Evolutionary conservation across 23 tunicate species (phyloP), one percentile per base, ranked within the genome.

Genomic region (Styela clava): DNA sequence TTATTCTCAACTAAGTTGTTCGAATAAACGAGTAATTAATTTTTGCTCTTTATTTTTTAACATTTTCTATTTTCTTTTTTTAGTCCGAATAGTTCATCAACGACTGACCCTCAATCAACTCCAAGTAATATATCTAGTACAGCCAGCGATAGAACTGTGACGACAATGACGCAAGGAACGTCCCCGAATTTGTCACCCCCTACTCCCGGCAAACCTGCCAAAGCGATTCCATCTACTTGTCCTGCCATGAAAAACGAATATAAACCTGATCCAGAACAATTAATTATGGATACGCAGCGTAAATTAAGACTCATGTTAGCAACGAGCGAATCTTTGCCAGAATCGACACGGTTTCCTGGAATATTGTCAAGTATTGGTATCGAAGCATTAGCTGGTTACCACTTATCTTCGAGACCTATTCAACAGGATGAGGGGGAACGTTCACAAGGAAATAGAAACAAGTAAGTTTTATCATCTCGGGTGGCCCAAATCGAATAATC

Each of bases 281-380:
- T 44, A 7, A 0, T 76, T 1, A 27, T 28, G 32, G 81, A 91
- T 35, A 86, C 97, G 1, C 84, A 91, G 83, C 79, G 88, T 20
- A 91, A 91, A 69, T 79, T 91, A 29, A 78, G 97, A 5, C 79
- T 82, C 24, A 85, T 83, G 71, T 67, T 91, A 31, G 77, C 97
- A 0, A 23, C 85, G 12, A 51, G 89, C 24, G 84, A 86, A 64
- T 86, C 91, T 16, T 67, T 64, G 23, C 88, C 95, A 62, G 88
- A 89, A 32, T 52, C 86, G 29, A 52, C 64, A 25, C 35, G 81
- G 71, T 67, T 25, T 67, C 22, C 2, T 27, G 0, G 16, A 27
- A 67, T 1, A 0, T 27, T 22, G 30, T 27, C 31, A 27, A 25
- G 12, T 29, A 18, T 29, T 67, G 71, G 71, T 67, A 22, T 67